Percentiles rank a stretch among this genome's conserved stretches.
phyloP scores from a whole-genome alignment of 2,888 invertebrate genomes.

The Prosapia bicincta region DNA sequence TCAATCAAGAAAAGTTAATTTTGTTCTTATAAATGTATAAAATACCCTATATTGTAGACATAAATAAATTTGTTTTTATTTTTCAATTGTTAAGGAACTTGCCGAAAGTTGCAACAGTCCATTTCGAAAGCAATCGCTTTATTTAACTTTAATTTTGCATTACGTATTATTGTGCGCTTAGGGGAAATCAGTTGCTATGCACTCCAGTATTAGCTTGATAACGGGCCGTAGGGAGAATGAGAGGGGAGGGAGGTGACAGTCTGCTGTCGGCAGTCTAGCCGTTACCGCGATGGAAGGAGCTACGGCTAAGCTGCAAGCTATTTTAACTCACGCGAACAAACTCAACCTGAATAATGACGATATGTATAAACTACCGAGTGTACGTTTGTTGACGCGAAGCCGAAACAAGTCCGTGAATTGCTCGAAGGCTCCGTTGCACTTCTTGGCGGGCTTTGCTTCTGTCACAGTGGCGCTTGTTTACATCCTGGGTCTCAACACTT shows the following conservation, averaged over 20 bases:
- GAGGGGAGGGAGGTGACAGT: background rate
- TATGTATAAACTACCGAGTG: background rate
- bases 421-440: background rate
- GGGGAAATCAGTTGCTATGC: too few relatives aligned
- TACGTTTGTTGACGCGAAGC: background rate
- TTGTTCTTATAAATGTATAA: too few relatives aligned
- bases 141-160: too few relatives aligned
- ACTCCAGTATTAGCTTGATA: background rate
- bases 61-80: too few relatives aligned
- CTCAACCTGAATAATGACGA: background rate
- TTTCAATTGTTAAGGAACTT: too few relatives aligned
- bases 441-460: slow-evolving; percentile 11
- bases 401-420: background rate
- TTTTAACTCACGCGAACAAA: background rate
- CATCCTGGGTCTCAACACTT: slow-evolving; percentile 28
- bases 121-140: too few relatives aligned
- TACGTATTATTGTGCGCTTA: too few relatives aligned
- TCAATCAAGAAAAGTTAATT: too few relatives aligned
- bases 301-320: background rate
- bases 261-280: background rate
- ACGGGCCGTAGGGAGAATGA: background rate
- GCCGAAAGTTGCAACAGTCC: too few relatives aligned
- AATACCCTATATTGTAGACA: too few relatives aligned
- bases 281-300: background rate
- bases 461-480: slow-evolving; percentile 25